Base-by-base conservation (phyloP, 2,113 vertebrate genomes). In the Dicentrarchus labrax region DNA sequence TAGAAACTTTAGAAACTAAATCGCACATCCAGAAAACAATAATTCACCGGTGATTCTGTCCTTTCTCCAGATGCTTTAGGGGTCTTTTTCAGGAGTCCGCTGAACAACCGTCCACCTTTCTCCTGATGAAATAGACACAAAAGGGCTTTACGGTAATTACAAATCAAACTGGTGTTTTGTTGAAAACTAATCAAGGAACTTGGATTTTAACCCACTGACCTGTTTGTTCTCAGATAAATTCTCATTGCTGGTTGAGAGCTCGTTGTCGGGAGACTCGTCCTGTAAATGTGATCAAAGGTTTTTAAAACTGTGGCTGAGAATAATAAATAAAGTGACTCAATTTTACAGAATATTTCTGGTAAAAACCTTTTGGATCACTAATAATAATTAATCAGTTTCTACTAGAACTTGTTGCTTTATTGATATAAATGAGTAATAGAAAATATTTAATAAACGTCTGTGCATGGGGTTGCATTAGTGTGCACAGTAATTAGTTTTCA, bases 41-140 rank as follows among this genome's bases (percentile, higher is more conserved):
- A 12, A 80, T 5, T 86, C 64, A 92, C 90, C 59, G 16, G 68
- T 16, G 80, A 69, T 54, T 83, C 84, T 0, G 78, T 22, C 47
- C 5, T 77, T 12, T 86, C 88, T 65, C 22, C 84, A 4, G 80
- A 45, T 0, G 78, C 16, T 89, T 85, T 93, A 12, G 79, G 84
- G 2, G 16, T 84, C 85, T 93, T 94, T 75, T 79, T 92, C 43
- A 88, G 74, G 60, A 90, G 65, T 21, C 73, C 86, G 1, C 86
- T 43, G 41, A 94, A 93, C 54, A 91, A 17, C 1, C 83, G 65
- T 17, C 72, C 76, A 15, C 45, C 51, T 80, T 88, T 88, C 68
- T 87, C 90, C 90, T 93, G 76, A 64, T 17, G 43, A 67, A 21
- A 81, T 0, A 45, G 5, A 72, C 6, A 16, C 5, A 57, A 13